Evolutionary conservation across 1,140 invertebrate genomes (phyloP).

Genomic region (Mamestra configurata): DNA sequence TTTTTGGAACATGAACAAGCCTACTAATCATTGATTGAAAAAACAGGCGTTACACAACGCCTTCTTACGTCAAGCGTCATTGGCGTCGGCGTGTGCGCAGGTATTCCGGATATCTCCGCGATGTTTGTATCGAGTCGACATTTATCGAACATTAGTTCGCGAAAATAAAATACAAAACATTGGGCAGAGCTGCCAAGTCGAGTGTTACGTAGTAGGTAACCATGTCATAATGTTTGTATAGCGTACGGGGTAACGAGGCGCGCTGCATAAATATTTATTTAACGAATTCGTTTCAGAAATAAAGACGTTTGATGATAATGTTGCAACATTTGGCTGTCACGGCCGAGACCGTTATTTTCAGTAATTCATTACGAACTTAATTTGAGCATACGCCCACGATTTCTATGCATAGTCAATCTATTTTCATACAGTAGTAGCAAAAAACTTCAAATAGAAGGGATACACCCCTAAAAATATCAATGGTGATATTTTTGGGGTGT

Average conservation of each 20-base stretch:
- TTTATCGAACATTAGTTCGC: constrained; percentile 18
- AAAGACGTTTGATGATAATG: constrained; percentile 18
- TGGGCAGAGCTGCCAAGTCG: constrained; percentile 13
- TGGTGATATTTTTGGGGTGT: no score
- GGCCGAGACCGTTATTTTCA: background rate
- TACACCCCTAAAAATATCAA: no score
- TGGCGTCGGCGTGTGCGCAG: background rate
- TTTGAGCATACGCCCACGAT: background rate
- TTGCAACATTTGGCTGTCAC: constrained; percentile 30
- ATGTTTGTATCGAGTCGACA: constrained; percentile 12
- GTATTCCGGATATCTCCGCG: constrained; percentile 17
- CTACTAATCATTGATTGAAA: constrained; percentile 1
- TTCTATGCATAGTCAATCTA: background rate
- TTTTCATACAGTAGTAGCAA: background rate
- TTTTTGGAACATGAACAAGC: background rate
- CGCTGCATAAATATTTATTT: constrained; percentile 32
- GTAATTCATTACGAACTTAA: constrained; percentile 22
- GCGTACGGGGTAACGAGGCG: background rate
- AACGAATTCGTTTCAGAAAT: constrained; percentile 22
- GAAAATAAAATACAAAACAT: constrained; percentile 42
- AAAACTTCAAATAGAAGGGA: background rate
- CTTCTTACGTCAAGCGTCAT: constrained; percentile 35
- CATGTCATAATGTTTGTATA: constrained; percentile 30
- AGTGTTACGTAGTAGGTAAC: background rate
- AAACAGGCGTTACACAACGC: constrained; percentile 12